Conservation (phyloP, 2,888 invertebrate genomes). For the Nymphalis polychloros region DNA sequence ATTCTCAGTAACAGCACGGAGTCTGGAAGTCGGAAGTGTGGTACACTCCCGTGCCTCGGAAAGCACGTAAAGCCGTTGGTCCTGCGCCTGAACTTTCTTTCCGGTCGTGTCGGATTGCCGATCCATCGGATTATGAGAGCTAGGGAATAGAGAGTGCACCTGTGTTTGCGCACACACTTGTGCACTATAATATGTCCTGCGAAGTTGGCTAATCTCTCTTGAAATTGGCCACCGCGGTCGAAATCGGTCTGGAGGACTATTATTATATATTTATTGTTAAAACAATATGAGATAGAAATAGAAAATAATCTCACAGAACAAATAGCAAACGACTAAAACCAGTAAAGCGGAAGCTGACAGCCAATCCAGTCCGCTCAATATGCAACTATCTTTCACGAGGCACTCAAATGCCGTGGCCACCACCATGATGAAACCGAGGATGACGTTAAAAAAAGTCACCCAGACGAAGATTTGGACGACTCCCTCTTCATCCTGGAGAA, state of each 20-base stretch:
- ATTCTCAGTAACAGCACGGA: too few species aligned
- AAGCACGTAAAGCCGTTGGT: too few species aligned
- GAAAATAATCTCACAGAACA: slow-evolving; percentile 48
- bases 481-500: slow-evolving; percentile 54
- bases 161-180: too few species aligned
- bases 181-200: neutral
- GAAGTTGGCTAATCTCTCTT: too few species aligned
- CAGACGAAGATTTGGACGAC: slow-evolving; percentile 56
- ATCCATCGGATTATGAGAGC: too few species aligned
- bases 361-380: slow-evolving; percentile 52
- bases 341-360: slow-evolving; percentile 43
- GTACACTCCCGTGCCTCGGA: too few species aligned
- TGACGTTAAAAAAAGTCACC: slow-evolving; percentile 46
- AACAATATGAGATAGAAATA: neutral
- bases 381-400: slow-evolving; percentile 39
- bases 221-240: too few species aligned
- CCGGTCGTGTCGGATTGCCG: too few species aligned
- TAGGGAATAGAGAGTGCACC: too few species aligned
- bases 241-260: too few species aligned
- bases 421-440: slow-evolving; percentile 48
- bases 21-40: too few species aligned
- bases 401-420: slow-evolving; percentile 44
- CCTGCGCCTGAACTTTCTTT: too few species aligned
- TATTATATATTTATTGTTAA: neutral
- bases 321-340: slow-evolving; percentile 40